Evolutionary conservation across 2,797 vertebrate species (phyloP), one percentile per base, ranked within the genome.

Genomic region (Hemitrygon akajei): DNA sequence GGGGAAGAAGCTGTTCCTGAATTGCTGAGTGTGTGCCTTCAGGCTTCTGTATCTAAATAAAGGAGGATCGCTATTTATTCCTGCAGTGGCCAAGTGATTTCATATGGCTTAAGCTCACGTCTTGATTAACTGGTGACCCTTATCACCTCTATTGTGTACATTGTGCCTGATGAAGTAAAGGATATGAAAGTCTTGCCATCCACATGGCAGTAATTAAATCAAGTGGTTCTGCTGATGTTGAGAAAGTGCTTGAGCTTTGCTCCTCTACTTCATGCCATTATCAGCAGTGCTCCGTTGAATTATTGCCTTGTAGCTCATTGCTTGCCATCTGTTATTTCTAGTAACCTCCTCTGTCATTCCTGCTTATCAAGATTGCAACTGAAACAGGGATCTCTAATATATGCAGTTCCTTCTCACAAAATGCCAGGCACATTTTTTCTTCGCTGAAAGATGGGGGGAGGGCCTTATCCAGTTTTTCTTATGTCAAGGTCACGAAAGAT

Each of bases 291-390:
- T 93, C 25, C 18, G 27, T 93, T 76, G 71, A 93, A 58, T 93
- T 93, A 93, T 75, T 93, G 40, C 27, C 25, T 93, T 93, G 91
- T 58, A 92, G 56, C 37, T 93, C 91, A 76, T 25, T 20, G 91
- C 47, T 47, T 76, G 71, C 91, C 22, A 30, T 30, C 91, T 58
- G 22, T 93, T 93, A 93, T 76, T 93, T 56, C 14, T 58, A 93
- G 76, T 93, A 93, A 93, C 40, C 76, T 93, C 40, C 91, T 76
- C 71, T 56, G 47, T 76, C 71, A 75, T n/a, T 76, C 27, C 12
- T 16, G 47, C 71, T n/a, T 40, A 93, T 56, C 30, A 14, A 76
- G 73, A 93, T 75, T n/a, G 27, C 73, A 58, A 73, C 47, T 37
- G 91, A 92, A 47, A 56, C 7, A 0, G 0, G 27, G 71, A 47